Base-by-base conservation (phyloP, 2,888 invertebrate genomes). In the Andrena haemorrhoa region DNA sequence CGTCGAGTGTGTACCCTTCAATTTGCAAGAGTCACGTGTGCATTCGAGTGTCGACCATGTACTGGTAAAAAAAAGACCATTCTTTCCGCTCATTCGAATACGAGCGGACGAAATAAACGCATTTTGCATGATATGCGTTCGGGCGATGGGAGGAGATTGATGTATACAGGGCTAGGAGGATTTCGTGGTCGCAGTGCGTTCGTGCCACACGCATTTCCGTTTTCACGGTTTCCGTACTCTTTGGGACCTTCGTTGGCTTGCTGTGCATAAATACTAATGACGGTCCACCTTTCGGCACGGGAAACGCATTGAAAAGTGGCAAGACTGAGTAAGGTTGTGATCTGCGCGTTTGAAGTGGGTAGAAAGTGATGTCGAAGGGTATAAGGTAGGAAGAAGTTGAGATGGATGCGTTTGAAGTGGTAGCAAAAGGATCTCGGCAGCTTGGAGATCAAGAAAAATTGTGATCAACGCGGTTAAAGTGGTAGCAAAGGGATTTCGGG, bases 131-230 rank as follows among this genome's bases (percentile, higher is more conserved):
- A 79, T 78, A 26, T 10, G 23, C 75, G 82, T 84, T 82, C 75
- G 82, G 89, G 82, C 88, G 89, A 88, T 88, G 90, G 86, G 90
- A 90, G 90, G 80, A 82, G 79, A 68, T 75, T 51, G 29, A 73
- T 20, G 64, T 73, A 69, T 73, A 71, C 63, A 83, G 82, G 81
- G 75, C 83, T 88, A 79, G 70, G 41, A 69, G 74, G 75, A 86
- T 81, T 79, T 81, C 83, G 84, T 69, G 75, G 84, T 63, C 63
- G 79, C 31, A 70, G 16, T 71, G 71, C 73, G 75, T 89, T 86
- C 88, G 90, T 89, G 90, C 80, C 53, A 35, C 90, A 89, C 89
- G 89, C 90, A 90, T 89, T 88, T 89, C 90, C 89, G 89, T 86
- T 86, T 76, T 79, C 68, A 51, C 78, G 70, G n/a, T 58, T 66